Conservation (phyloP, 2,888 invertebrate genomes). For the Sarcophaga subvicina region DNA sequence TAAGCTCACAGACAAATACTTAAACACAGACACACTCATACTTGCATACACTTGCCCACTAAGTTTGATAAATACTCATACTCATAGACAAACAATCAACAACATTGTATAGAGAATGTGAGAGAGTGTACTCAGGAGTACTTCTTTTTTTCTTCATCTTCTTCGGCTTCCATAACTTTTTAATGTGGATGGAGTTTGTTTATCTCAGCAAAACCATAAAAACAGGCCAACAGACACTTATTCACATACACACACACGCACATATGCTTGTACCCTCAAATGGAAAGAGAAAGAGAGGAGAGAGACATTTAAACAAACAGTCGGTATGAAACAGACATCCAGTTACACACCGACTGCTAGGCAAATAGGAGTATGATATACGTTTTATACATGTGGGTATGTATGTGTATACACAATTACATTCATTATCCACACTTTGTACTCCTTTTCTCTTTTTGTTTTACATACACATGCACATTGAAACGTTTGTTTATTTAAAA, state of each 20-base stretch:
- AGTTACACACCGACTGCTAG: background rate
- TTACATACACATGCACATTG: background rate
- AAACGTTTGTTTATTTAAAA: background rate
- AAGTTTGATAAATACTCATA: background rate
- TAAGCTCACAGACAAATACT: conserved; percentile 28
- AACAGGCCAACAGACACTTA: conserved; percentile 61
- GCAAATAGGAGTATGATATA: no score
- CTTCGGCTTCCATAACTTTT: background rate
- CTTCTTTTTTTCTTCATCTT: background rate
- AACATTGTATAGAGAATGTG: conserved; percentile 24
- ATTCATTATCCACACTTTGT: conserved; percentile 9
- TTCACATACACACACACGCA: conserved; percentile 10
- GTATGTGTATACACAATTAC: conserved; percentile 3
- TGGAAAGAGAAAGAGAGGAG: background rate
- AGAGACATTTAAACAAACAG: conserved; percentile 5
- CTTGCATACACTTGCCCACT: background rate
- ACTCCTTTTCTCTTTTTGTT: no score
- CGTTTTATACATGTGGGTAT: background rate
- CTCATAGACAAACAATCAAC: conserved; percentile 24
- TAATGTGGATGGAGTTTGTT: conserved; percentile 29
- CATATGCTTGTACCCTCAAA: background rate
- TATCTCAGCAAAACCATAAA: conserved; percentile 55
- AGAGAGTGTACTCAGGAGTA: conserved; percentile 29
- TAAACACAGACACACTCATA: conserved; percentile 7
- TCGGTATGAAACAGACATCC: background rate